Evolutionary conservation across 2,888 invertebrate species (phyloP).

Genomic region (Leucoptera coffeella): DNA sequence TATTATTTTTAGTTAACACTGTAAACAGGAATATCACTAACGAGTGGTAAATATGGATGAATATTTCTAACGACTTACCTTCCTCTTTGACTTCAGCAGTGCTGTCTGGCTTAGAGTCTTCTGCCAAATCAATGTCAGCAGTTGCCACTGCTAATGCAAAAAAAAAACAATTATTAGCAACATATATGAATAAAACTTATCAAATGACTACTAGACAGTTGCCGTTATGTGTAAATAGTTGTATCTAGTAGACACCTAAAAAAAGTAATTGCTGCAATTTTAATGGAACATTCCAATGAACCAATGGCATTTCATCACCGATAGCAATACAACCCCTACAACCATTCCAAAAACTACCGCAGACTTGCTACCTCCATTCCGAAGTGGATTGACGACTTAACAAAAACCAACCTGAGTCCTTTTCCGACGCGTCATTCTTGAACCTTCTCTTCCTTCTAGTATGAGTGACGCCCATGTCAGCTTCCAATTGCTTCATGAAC

Average conservation of each 20-base stretch:
- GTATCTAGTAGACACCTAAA: slow-evolving; percentile 38
- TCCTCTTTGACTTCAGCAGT: slow-evolving; percentile 65
- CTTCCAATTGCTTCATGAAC: slow-evolving; percentile 73
- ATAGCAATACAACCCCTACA: too few species aligned
- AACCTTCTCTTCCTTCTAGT: slow-evolving; percentile 62
- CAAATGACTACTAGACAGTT: too few species aligned
- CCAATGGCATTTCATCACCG: neutral
- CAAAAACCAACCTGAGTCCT: slow-evolving; percentile 53
- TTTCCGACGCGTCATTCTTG: slow-evolving; percentile 38
- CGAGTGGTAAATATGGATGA: neutral
- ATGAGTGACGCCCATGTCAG: slow-evolving; percentile 39
- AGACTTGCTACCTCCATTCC: neutral
- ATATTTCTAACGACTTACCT: neutral
- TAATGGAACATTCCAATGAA: too few species aligned
- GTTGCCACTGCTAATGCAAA: slow-evolving; percentile 36
- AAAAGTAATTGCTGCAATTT: too few species aligned
- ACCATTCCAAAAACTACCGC: too few species aligned
- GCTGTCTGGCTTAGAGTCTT: slow-evolving; percentile 60
- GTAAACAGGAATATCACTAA: too few species aligned
- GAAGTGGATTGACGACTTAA: neutral
- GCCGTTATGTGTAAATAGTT: slow-evolving; percentile 68
- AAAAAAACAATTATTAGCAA: slow-evolving; percentile 52
- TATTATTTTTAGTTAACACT: too few species aligned
- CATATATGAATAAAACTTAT: slow-evolving; percentile 82
- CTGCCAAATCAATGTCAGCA: slow-evolving; percentile 57